Conservation (phyloP, 2,888 invertebrate species). For the Agriopis leucophaearia region DNA sequence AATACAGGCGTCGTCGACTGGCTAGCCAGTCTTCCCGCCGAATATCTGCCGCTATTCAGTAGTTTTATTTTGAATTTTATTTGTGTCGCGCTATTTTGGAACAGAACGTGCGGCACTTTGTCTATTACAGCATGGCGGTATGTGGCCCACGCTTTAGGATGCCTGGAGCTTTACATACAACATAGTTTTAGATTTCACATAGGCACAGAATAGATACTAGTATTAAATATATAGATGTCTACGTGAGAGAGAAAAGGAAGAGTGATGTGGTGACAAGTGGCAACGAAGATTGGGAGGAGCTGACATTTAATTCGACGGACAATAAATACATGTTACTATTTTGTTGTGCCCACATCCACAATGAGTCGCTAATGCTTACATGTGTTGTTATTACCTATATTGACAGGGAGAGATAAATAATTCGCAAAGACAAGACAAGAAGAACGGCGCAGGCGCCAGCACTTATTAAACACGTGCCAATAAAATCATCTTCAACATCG, state of each 20-base stretch:
- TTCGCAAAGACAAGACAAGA: slow-evolving; percentile 54
- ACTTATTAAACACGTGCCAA: slow-evolving; percentile 69
- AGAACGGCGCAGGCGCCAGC: slow-evolving; percentile 59
- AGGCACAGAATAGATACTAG: background rate
- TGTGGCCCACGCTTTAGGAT: slow-evolving; percentile 72
- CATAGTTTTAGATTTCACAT: slow-evolving; percentile 22
- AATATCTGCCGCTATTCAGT: slow-evolving; percentile 81
- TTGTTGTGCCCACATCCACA: slow-evolving; percentile 17
- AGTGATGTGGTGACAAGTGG: background rate
- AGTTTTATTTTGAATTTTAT: slow-evolving; percentile 85
- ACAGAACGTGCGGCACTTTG: slow-evolving; percentile 81
- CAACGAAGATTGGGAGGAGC: slow-evolving; percentile 12
- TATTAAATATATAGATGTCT: background rate
- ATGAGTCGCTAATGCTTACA: slow-evolving; percentile 46
- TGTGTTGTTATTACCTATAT: slow-evolving; percentile 62
- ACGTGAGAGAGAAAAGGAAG: background rate
- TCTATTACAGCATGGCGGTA: slow-evolving; percentile 72
- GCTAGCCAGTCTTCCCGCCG: slow-evolving; percentile 61
- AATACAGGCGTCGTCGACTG: slow-evolving; percentile 63
- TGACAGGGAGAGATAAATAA: slow-evolving; percentile 59
- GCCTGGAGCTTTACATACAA: slow-evolving; percentile 60
- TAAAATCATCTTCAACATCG: slow-evolving; percentile 54
- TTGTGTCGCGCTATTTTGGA: slow-evolving; percentile 85
- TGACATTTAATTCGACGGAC: slow-evolving; percentile 27
- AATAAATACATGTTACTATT: slow-evolving; percentile 10